Conservation (phyloP, 2,797 vertebrate genomes). For the Aphelocoma californica region DNA sequence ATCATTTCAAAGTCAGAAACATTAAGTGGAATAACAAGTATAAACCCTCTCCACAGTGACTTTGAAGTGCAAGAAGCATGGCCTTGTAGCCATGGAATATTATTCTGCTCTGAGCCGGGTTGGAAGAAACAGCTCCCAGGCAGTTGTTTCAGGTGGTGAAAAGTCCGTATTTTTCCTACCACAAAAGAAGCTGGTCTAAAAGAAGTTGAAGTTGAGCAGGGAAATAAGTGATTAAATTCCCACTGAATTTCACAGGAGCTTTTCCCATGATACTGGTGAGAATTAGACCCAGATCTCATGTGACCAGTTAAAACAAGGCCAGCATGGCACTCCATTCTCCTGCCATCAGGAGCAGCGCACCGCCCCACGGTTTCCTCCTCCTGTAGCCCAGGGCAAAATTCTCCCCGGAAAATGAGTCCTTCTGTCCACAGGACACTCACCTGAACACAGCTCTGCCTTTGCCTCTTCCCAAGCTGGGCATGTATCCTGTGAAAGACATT, state of each 20-base stretch:
- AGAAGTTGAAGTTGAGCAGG: neutral
- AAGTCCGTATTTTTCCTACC: neutral
- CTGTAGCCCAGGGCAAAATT: neutral
- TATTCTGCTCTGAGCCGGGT: neutral
- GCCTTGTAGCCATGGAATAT: neutral
- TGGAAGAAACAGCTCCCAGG: slow-evolving; percentile 16
- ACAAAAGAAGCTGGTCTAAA: neutral
- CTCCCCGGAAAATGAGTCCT: neutral
- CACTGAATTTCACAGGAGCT: neutral
- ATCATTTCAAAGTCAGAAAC: slow-evolving; percentile 49
- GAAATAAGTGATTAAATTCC: neutral
- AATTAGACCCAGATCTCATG: neutral
- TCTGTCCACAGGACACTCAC: neutral
- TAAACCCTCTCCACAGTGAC: neutral
- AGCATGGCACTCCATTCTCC: neutral
- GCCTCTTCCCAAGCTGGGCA: neutral
- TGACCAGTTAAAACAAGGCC: neutral
- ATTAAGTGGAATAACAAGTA: slow-evolving; percentile 53
- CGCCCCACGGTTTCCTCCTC: neutral
- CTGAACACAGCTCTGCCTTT: neutral
- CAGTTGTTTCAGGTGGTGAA: slow-evolving; percentile 42
- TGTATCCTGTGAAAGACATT: neutral
- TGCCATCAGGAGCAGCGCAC: neutral
- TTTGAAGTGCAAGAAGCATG: slow-evolving; percentile 55
- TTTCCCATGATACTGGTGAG: neutral